These are phyloP conservation scores for Styela clava DNA, from an alignment of 23 tunicate genomes.

Conservation along the genomic window DNA sequence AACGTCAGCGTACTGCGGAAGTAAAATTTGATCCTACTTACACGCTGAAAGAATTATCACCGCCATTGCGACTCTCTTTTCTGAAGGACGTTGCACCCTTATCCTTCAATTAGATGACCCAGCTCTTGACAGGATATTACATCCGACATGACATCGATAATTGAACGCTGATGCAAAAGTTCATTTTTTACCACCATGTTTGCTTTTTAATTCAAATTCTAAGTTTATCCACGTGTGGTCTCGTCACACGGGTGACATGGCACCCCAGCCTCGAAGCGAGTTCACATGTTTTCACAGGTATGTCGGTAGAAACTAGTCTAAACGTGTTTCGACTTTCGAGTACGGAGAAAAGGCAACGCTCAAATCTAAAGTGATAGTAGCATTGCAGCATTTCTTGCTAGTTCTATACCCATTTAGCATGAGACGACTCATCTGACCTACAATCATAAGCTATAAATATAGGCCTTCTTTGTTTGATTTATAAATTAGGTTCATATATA, in stretches of 20 bases:
- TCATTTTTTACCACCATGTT: neutral
- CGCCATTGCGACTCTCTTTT: neutral
- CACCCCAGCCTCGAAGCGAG: no score
- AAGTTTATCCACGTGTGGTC: neutral
- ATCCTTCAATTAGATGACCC: neutral
- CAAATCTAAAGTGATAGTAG: no score
- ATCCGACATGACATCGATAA: neutral
- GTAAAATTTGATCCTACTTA: neutral
- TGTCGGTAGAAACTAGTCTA: no score
- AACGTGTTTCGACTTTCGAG: no score
- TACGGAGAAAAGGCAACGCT: no score
- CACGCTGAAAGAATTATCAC: neutral
- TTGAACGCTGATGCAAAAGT: neutral
- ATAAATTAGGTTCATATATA: neutral
- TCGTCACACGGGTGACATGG: no score
- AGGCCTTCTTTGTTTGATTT: neutral
- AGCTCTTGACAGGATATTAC: neutral
- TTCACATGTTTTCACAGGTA: no score
- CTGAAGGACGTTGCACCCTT: neutral
- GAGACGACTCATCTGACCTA: no score
- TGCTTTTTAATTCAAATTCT: neutral
- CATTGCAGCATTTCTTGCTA: no score
- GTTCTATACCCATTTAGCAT: no score
- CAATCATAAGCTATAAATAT: no score
- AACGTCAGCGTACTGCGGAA: neutral